Evolutionary conservation across 30 jellyfish, hydroid and myxozoan species (phyloP), one percentile per base, ranked within the genome.

Genomic region (Morbakka virulenta): DNA sequence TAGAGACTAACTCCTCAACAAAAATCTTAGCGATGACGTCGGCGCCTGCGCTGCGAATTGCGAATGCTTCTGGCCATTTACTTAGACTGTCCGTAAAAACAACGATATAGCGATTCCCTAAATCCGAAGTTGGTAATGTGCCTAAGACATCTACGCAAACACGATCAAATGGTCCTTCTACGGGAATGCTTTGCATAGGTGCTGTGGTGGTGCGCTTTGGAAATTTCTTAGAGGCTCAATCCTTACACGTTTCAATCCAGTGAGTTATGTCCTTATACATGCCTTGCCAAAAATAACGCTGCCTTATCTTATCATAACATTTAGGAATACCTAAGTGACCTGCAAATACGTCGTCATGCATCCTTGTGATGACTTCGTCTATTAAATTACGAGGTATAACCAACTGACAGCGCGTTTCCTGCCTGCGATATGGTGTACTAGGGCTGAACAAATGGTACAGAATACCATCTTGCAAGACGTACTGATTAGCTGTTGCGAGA

Each of bases 11-110:
- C 50, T 83, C 84, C 57, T 83, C 84, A 22, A 83, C 89, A 31
- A 73, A 53, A 27, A 84, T 70, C 35, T 84, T 32, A 0, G 93
- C 93, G 35, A 76, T 77, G 26, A 36, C 83, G 28, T 61, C 70
- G 65, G 85, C 71, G 28, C 72, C 71, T 20, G 82, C 70, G 64
- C 33, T 9, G 13, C 71, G 0, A 24, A 67, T 52, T 17, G 77
- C 29, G 32, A 84, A 84, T 0, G 95, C 95, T 65, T 76, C 93
- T 28, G 85, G 85, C 87, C 95, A 84, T 35, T 74, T 76, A 14
- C 91, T 84, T 27, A 75, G 34, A 49, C 89, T 53, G 70, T 84
- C 93, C 17, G 81, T 77, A 32, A 84, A 64, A 22, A 75, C 86
- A 21, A 84, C 85, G 30, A 84, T 52, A 35, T 76, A 84, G 68